phyloP scores from a whole-genome alignment of 2,113 vertebrate genomes.

The Tyto alba region DNA sequence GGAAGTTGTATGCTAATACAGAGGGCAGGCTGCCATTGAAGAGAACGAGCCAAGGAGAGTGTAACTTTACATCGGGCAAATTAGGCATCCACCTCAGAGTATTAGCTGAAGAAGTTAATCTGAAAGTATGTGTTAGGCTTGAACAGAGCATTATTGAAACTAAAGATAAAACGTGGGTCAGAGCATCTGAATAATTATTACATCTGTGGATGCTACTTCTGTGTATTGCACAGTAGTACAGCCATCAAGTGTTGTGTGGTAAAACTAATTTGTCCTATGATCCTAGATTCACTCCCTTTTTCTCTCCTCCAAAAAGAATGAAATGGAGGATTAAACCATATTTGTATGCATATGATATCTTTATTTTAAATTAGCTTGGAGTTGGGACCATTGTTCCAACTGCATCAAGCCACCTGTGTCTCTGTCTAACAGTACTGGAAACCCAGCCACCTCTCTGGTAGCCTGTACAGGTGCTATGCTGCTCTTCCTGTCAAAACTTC shows the following conservation, averaged over 20 bases:
- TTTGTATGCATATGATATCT: neutral
- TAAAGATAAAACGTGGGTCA: neutral
- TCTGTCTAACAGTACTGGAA: neutral
- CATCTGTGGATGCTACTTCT: neutral
- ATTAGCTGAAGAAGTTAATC: neutral
- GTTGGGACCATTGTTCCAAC: neutral
- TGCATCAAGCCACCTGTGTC: neutral
- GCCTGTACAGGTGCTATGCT: neutral
- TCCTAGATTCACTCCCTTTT: neutral
- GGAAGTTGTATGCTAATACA: neutral
- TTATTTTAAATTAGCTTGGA: neutral
- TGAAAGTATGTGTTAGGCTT: neutral
- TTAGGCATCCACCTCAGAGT: neutral
- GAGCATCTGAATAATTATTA: neutral
- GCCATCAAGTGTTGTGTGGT: neutral
- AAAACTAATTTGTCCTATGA: neutral
- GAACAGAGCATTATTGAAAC: neutral
- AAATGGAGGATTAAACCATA: neutral
- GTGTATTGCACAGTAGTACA: neutral
- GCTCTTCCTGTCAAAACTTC: neutral
- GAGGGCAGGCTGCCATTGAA: constrained; percentile 24
- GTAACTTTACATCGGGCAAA: neutral
- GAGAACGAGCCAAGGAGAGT: neutral
- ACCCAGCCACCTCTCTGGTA: neutral
- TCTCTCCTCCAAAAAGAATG: neutral